These are phyloP conservation scores for Ornithorhynchus anatinus DNA, from an alignment of 2,113 vertebrate species.

Conservation along the genomic window DNA sequence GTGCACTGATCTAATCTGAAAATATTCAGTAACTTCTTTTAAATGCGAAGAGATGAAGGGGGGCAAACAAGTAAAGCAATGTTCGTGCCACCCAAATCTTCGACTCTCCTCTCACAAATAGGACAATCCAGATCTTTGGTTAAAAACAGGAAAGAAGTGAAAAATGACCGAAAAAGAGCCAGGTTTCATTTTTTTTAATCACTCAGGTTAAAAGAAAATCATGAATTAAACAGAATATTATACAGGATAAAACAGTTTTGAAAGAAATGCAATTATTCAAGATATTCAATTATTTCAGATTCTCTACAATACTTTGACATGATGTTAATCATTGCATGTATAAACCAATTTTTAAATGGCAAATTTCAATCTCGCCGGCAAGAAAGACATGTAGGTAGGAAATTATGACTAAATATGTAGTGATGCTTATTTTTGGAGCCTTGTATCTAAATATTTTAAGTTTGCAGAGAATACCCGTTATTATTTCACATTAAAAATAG, in stretches of 20 bases:
- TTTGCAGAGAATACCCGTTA: background rate
- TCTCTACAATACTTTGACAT: constrained; percentile 1
- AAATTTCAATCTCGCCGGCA: background rate
- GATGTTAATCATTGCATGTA: background rate
- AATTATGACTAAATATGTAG: background rate
- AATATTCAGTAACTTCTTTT: background rate
- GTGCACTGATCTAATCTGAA: background rate
- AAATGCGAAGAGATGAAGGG: no score
- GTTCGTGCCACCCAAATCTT: constrained; percentile 7
- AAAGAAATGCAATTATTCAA: background rate
- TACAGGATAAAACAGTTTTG: background rate
- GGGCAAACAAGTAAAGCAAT: background rate
- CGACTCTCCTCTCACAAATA: background rate
- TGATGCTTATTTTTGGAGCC: background rate
- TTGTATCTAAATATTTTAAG: background rate
- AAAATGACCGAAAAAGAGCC: constrained; percentile 1
- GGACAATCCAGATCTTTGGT: background rate
- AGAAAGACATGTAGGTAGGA: constrained; percentile 7
- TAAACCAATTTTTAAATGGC: background rate
- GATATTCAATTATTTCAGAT: constrained; percentile 11
- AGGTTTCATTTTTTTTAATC: constrained; percentile 8
- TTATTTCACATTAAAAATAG: background rate
- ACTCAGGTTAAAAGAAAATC: background rate
- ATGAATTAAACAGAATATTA: background rate
- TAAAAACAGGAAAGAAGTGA: constrained; percentile 34